phyloP scores from a whole-genome alignment of 2,888 invertebrate species.

The Bugulina stolonifera region DNA sequence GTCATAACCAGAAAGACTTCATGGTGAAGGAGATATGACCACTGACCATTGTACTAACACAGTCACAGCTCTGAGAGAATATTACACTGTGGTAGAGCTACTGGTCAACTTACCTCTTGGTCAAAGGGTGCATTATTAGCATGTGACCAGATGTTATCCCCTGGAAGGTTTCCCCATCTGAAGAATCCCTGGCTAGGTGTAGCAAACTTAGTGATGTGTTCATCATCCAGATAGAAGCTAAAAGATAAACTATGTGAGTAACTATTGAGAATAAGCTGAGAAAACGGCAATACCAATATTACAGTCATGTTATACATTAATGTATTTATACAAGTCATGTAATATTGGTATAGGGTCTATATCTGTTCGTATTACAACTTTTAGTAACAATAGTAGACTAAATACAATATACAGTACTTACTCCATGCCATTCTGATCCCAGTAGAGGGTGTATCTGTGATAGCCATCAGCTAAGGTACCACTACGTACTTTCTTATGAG shows the following conservation, averaged over 20 bases:
- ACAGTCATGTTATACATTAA: too few relatives aligned
- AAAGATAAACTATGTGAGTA: slow-evolving; percentile 27
- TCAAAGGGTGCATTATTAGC: slow-evolving; percentile 42
- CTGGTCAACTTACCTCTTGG: slow-evolving; percentile 33
- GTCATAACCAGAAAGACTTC: too few relatives aligned
- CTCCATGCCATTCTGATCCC: slow-evolving; percentile 34
- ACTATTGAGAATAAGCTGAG: too few relatives aligned
- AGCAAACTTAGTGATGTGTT: slow-evolving; percentile 32
- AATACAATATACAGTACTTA: slow-evolving; percentile 29
- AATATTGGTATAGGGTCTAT: neutral
- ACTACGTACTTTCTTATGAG: slow-evolving; percentile 32
- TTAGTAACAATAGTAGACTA: neutral
- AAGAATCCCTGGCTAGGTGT: slow-evolving; percentile 58
- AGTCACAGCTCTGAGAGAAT: too few relatives aligned
- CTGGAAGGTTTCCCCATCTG: slow-evolving; percentile 56
- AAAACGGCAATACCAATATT: too few relatives aligned
- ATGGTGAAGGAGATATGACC: too few relatives aligned
- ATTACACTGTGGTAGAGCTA: neutral
- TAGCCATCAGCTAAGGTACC: slow-evolving; percentile 29
- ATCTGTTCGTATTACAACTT: neutral
- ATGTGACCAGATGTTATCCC: slow-evolving; percentile 40
- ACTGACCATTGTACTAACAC: too few relatives aligned
- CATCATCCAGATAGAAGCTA: slow-evolving; percentile 38
- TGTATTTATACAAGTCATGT: neutral
- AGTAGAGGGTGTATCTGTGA: slow-evolving; percentile 29